Evolutionary conservation across 2,888 invertebrate genomes (phyloP), one percentile per base, ranked within the genome.

Genomic region (Leptinotarsa haldemani): DNA sequence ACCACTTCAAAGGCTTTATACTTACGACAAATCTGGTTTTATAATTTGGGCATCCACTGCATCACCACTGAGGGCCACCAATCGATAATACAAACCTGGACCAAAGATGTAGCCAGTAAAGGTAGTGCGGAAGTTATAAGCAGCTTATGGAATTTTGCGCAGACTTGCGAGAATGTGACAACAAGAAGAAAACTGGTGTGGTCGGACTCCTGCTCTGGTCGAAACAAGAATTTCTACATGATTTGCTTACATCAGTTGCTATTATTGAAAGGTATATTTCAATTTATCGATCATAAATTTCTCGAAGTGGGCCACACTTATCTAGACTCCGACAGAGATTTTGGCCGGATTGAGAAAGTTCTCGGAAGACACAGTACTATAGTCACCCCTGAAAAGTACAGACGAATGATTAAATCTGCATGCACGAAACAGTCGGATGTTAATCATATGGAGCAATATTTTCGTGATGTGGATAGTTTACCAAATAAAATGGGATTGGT

Each of bases 11-110:
- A 79, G 64, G 71, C 79, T 13, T 78, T 79, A 71, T 79, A 78
- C 61, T 69, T 76, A 15, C 22, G 78, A n/a, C 79, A 81, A 75
- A 64, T 80, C 47, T 81, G 79, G 77, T 76, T 79, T 18, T 79
- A 80, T 56, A 77, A 80, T 67, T 74, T 79, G 56, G 68, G 76
- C 18, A 77, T 79, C 12, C 79, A 79, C 63, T 53, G 48, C 13
- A 53, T 77, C 4, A 70, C 76, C 18, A 69, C 56, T 13, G 52
- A 71, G 13, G 68, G 67, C 13, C 53, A 67, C n/a, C n/a, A 52
- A 25, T 52, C 53, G 16, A 13, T 67, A 52, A 67, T 67, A 18
- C n/a, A 65, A 65, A 65, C 65, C 46, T 46, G 47, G 40, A 53
- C 46, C 30, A 53, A 67, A 53, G 67, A 67, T 53, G 67, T 67